Conservation (phyloP, 2,888 invertebrate genomes). For the Zelleria hepariella region DNA sequence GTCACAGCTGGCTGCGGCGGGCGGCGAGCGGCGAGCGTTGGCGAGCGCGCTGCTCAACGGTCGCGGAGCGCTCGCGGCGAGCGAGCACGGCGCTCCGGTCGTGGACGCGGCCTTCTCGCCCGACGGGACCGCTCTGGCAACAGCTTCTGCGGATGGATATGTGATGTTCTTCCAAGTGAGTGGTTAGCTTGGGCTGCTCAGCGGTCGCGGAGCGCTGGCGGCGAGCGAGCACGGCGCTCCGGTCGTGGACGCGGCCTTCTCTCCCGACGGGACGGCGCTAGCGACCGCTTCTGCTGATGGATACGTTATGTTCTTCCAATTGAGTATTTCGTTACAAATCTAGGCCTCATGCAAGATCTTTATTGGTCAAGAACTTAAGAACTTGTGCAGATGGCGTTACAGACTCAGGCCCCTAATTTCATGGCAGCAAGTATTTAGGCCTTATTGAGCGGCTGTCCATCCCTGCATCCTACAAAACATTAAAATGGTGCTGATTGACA, state of each 20-base stretch:
- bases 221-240: conserved; percentile 35
- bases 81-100: conserved; percentile 54
- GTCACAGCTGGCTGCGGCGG: conserved; percentile 13
- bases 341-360: background rate
- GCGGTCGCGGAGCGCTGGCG: background rate
- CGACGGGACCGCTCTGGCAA: conserved; percentile 94
- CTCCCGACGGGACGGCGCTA: conserved; percentile 89
- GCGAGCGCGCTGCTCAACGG: conserved; percentile 27
- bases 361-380: too few relatives aligned
- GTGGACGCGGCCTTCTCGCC: conserved; percentile 93
- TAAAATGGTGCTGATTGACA: too few relatives aligned
- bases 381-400: too few relatives aligned
- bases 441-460: too few relatives aligned
- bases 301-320: conserved; percentile 86
- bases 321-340: conserved; percentile 24
- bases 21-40: conserved; percentile 11
- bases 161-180: conserved; percentile 92
- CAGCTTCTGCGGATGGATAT: conserved; percentile 88
- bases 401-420: too few relatives aligned
- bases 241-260: conserved; percentile 85
- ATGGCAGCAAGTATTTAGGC: too few relatives aligned
- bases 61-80: conserved; percentile 22
- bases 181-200: background rate
- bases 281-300: conserved; percentile 87
- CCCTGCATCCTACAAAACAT: too few relatives aligned